Conservation (phyloP, 2,113 vertebrate species). For the Vombatus ursinus region DNA sequence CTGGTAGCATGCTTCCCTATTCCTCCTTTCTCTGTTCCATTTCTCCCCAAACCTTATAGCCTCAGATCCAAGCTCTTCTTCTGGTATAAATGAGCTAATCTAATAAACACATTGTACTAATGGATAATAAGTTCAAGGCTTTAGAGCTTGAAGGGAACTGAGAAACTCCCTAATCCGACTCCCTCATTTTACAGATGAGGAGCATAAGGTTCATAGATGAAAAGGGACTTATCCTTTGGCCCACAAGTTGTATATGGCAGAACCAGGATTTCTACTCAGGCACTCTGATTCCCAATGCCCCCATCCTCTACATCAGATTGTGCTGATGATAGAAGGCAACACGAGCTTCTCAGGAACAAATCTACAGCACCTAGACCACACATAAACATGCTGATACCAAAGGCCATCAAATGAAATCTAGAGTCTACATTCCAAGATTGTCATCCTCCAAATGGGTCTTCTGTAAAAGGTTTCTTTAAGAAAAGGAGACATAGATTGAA, state of each 20-base stretch:
- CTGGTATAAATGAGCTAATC: neutral
- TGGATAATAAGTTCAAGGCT: neutral
- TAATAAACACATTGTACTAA: neutral
- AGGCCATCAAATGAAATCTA: neutral
- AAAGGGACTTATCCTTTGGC: neutral
- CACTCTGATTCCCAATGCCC: neutral
- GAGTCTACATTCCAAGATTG: neutral
- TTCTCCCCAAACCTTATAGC: neutral
- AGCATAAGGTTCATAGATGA: neutral
- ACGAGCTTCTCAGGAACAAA: neutral
- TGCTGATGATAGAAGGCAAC: neutral
- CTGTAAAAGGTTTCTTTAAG: neutral
- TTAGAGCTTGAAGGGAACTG: neutral
- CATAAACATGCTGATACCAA: neutral
- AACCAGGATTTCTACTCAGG: neutral
- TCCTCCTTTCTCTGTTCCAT: neutral
- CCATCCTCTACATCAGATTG: neutral
- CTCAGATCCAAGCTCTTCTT: neutral
- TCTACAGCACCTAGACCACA: neutral
- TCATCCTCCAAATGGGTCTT: neutral
- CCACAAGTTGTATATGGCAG: neutral
- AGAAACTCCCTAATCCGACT: neutral
- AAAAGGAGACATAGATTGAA: neutral
- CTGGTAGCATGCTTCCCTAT: neutral
- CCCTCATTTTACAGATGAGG: neutral